A percentile compares a stretch with the other conserved stretches of the same genome.
Evolutionary conservation across 2,888 invertebrate genomes (phyloP).

Genomic region (Rhorus exstirpatorius): DNA sequence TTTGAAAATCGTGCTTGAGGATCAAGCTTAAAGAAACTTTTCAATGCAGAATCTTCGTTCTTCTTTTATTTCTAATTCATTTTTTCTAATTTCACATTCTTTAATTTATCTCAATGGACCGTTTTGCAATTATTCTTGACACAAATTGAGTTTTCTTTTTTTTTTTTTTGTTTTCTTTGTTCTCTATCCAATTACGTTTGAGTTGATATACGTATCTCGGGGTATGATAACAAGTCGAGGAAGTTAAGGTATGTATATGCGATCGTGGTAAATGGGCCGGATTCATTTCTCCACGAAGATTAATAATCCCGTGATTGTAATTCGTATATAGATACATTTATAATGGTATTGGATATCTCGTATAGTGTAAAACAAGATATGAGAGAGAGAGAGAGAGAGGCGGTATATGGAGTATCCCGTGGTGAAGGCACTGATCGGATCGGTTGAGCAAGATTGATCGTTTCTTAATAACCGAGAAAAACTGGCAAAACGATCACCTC

Average conservation of each 20-base stretch:
- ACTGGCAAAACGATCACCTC: slow-evolving; percentile 82
- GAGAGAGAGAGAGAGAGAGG: slow-evolving; percentile 36
- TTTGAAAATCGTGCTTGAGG: too few species aligned
- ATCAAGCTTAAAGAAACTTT: too few species aligned
- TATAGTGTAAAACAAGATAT: slow-evolving; percentile 31
- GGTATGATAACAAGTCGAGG: too few species aligned
- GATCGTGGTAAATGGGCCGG: slow-evolving; percentile 7
- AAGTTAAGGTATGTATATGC: slow-evolving; percentile 11
- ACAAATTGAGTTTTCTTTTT: too few species aligned
- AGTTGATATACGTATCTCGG: too few species aligned
- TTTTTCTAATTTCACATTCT: too few species aligned
- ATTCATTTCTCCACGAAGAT: slow-evolving; percentile 9
- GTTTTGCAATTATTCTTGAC: too few species aligned
- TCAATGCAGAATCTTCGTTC: too few species aligned
- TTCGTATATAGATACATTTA: not conserved
- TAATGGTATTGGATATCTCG: slow-evolving; percentile 26
- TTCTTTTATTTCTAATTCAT: too few species aligned
- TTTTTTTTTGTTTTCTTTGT: too few species aligned
- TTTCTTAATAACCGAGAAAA: slow-evolving; percentile 85
- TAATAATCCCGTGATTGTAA: slow-evolving; percentile 9
- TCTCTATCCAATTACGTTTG: too few species aligned
- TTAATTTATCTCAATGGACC: too few species aligned
- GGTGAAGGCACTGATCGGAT: slow-evolving; percentile 77
- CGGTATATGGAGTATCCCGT: slow-evolving; percentile 73
- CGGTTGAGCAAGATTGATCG: slow-evolving; percentile 82